These are phyloP conservation scores for Amia ocellicauda DNA, from an alignment of 2,113 vertebrate species.

Conservation along the genomic window DNA sequence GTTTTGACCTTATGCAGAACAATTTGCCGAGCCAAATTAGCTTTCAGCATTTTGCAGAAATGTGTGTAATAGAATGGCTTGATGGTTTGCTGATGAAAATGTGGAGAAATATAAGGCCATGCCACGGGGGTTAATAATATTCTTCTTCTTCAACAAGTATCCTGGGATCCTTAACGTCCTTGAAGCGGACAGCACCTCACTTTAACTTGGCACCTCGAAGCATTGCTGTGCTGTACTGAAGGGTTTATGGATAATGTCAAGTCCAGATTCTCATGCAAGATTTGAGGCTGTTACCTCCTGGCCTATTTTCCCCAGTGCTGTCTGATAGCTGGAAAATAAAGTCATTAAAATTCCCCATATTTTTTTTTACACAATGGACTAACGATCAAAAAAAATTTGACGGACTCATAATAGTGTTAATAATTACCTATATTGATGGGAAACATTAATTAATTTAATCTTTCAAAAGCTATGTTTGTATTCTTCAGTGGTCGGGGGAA, in stretches of 20 bases:
- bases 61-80: conserved; percentile 63
- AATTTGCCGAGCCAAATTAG: conserved; percentile 78
- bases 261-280: conserved; percentile 35
- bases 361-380: no score
- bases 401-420: no score
- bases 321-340: no score
- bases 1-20: conserved; percentile 71
- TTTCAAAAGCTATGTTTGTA: no score
- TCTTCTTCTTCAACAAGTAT: conserved; percentile 78
- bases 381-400: no score
- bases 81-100: conserved; percentile 61
- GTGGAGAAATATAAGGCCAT: conserved; percentile 61
- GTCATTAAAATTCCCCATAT: no score
- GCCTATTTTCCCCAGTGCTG: no score
- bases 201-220: conserved; percentile 53
- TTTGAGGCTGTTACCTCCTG: no score
- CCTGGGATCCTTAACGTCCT: conserved; percentile 71
- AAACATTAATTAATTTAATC: no score
- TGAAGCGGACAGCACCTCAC: conserved; percentile 64
- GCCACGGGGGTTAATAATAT: conserved; percentile 79
- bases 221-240: conserved; percentile 30
- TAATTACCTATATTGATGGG: no score
- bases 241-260: conserved; percentile 41
- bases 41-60: conserved; percentile 68
- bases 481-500: no score